Conservation (phyloP, 2,888 invertebrate genomes). For the Helleia helle region DNA sequence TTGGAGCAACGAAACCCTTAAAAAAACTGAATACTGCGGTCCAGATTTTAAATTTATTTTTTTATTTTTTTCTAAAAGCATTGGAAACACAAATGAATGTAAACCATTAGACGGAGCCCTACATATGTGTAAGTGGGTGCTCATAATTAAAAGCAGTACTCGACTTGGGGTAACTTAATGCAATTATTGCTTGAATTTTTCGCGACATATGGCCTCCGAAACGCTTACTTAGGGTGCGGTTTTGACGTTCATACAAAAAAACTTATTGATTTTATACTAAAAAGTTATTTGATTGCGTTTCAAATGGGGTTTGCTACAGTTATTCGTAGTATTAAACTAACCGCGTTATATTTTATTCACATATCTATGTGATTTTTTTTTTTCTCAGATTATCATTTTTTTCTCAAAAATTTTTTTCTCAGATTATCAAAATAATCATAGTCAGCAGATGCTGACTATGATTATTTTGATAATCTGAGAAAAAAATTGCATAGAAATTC, state of each 20-base stretch:
- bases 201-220: conserved; percentile 64
- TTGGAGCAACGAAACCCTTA: too few species aligned
- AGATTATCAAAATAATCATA: too few species aligned
- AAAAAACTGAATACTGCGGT: too few species aligned
- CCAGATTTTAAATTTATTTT: too few species aligned
- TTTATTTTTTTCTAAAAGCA: background rate
- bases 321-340: too few species aligned
- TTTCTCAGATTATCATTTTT: too few species aligned
- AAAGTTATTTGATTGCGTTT: conserved; percentile 21
- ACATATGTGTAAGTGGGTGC: conserved; percentile 69
- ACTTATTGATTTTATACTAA: conserved; percentile 22
- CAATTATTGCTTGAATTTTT: conserved; percentile 68
- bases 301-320: conserved; percentile 8
- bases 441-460: too few species aligned
- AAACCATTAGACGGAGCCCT: conserved; percentile 25
- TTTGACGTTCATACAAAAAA: conserved; percentile 14
- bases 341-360: too few species aligned
- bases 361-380: too few species aligned
- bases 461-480: too few species aligned
- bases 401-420: too few species aligned
- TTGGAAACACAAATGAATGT: conserved; percentile 3
- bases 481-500: too few species aligned
- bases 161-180: conserved; percentile 64
- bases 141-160: conserved; percentile 62
- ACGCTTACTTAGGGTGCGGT: conserved; percentile 30